Percentiles rank a stretch among this genome's conserved stretches.
Conservation (phyloP, 1,140 invertebrate genomes). For the Diorhabda sublineata region DNA sequence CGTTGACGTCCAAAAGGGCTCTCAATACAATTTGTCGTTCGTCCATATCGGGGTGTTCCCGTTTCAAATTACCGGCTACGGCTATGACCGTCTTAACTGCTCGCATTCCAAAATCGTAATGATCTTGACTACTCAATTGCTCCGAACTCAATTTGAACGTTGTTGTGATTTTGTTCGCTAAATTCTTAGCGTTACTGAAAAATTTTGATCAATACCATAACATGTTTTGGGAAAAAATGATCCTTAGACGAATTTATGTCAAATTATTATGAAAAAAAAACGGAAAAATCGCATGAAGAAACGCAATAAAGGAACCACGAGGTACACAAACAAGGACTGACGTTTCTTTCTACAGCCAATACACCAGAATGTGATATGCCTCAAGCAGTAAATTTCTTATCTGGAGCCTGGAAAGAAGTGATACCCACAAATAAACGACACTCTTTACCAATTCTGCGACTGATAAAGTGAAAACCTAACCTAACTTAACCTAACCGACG, state of each 20-base stretch:
- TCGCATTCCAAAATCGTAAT: slow-evolving; percentile 20
- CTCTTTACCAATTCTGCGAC: neutral
- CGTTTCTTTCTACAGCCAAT: no score
- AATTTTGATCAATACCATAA: neutral
- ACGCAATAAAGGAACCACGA: no score
- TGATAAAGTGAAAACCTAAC: neutral
- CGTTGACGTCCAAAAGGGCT: slow-evolving; percentile 67
- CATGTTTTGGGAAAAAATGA: no score
- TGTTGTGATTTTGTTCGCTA: slow-evolving; percentile 69
- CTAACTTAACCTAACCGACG: neutral
- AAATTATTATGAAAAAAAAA: no score
- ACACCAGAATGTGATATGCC: neutral
- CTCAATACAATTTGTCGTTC: slow-evolving; percentile 55
- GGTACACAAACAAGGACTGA: no score
- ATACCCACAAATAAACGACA: neutral
- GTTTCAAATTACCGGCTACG: slow-evolving; percentile 64
- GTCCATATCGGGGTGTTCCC: slow-evolving; percentile 61
- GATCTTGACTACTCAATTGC: slow-evolving; percentile 60
- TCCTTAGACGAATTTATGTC: no score
- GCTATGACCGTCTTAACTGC: slow-evolving; percentile 59
- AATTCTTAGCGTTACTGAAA: slow-evolving; percentile 52
- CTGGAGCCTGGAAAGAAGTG: neutral
- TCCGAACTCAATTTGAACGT: slow-evolving; percentile 70
- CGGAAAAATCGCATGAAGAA: no score
- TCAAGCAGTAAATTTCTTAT: neutral